Evolutionary conservation across 2,888 invertebrate genomes (phyloP), one percentile per base, ranked within the genome.

Genomic region (Orchestes rusci): DNA sequence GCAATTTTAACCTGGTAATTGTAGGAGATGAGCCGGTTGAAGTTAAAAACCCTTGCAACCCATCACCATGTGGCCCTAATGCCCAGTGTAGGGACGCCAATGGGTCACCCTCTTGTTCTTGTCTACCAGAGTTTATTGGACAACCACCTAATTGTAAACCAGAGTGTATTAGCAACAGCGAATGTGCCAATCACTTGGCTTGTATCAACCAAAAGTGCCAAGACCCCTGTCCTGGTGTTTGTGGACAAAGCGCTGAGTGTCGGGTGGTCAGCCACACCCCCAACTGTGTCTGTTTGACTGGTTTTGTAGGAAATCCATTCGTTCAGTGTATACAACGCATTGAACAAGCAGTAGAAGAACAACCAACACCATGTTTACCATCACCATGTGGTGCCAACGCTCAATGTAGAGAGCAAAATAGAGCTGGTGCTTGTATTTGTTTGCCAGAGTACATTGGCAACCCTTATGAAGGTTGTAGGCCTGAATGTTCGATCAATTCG

Each of bases 371-470:
- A 20, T 82, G 82, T 59, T 60, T 69, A 46, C 80, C 79, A 55
- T 79, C 79, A 52, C 84, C 82, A 19, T 86, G 86, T 61, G 86
- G 84, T 51, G 73, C 79, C 19, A 85, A 84, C 62, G 81, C 88
- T 19, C 70, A 74, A 52, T 89, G 88, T 59, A 74, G 72, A 58
- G 77, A 76, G 59, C 76, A 75, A 56, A 74, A 72, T 59, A 74
- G 73, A 43, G 77, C 76, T 29, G 79, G 84, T 12, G 80, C 84
- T 1, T 86, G 86, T 60, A 78, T 82, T 4, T 86, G 86, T 61
- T 63, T 82, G 33, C 74, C 77, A n/a, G 73, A 75, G 29, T 85
- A 77, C 62, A 71, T 80, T 40, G 85, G 85, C 39, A 73, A 76
- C 36, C 83, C 85, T 29, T 84, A 84, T 53, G 82, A 84, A 4